Percentiles rank a stretch among this genome's conserved stretches.
Evolutionary conservation across 2,888 invertebrate species (phyloP).

Genomic region (Colostygia pectinataria): DNA sequence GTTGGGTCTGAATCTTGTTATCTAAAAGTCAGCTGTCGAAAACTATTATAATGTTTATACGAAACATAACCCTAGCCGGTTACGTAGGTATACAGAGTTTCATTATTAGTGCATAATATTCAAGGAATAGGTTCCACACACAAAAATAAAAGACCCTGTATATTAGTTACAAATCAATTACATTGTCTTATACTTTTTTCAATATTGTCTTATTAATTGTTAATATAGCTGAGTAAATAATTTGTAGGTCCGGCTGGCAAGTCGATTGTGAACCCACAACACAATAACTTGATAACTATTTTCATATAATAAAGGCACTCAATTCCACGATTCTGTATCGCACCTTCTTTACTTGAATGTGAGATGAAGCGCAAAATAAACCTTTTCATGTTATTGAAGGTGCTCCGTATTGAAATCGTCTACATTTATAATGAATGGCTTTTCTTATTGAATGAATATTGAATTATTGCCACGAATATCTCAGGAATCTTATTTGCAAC

Average conservation of each 20-base stretch:
- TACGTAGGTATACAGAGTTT: too few species aligned
- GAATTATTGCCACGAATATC: slow-evolving; percentile 20
- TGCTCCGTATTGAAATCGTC: slow-evolving; percentile 18
- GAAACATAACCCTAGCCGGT: not conserved
- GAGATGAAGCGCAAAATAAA: slow-evolving; percentile 18
- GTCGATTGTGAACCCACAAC: too few species aligned
- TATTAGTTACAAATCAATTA: too few species aligned
- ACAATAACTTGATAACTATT: too few species aligned
- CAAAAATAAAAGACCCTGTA: too few species aligned
- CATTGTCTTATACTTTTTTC: too few species aligned
- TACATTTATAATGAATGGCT: slow-evolving; percentile 22
- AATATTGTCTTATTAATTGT: too few species aligned
- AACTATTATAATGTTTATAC: not conserved
- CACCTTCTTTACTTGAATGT: slow-evolving; percentile 8
- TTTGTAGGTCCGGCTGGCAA: too few species aligned
- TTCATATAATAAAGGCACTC: too few species aligned
- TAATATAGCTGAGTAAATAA: too few species aligned
- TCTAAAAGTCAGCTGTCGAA: slow-evolving; percentile 23
- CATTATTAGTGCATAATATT: too few species aligned
- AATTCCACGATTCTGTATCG: slow-evolving; percentile 4
- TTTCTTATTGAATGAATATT: slow-evolving; percentile 25
- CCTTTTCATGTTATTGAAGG: slow-evolving; percentile 7
- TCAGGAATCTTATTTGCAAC: slow-evolving; percentile 15
- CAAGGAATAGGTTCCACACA: too few species aligned
- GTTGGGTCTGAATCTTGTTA: slow-evolving; percentile 7